Evolutionary conservation across 2,888 invertebrate species (phyloP), one percentile per base, ranked within the genome.

Genomic region (Galerucella calmariensis): DNA sequence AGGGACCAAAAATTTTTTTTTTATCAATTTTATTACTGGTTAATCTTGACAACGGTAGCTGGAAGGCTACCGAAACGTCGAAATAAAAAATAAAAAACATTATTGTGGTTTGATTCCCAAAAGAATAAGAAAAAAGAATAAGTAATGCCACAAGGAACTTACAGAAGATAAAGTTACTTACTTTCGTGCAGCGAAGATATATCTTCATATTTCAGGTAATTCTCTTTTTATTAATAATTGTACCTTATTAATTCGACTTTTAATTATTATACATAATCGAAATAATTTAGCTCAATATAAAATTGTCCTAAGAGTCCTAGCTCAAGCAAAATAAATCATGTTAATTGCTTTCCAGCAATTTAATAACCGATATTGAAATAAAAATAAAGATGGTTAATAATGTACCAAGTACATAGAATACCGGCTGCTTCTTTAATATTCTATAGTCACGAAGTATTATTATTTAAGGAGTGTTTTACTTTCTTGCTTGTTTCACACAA

Each of bases 331-430:
- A 14, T 11, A 65, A 14, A 63, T 27, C 46, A 48, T 24, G 46
- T 65, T 65, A 46, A 65, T 46, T 48, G 8, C 16, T 51, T 56
- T 20, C 63, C 46, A 27, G 35, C 35, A 27, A 72, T 75, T 75
- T 69, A 69, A 72, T 75, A 72, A 66, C 66, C 24, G 24, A 9
- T n/a, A 72, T 67, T 59, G 44, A 67, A 35, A 62, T 11, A n/a
- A 35, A 68, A 73, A 67, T 65, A 71, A 71, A 73, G 71, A 63
- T 67, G 65, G 58, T 70, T 53, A 67, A 72, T 66, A 69, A 75
- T 77, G 77, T 77, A 77, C 77, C 77, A 77, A 75, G 77, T 75
- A 77, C 75, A 63, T 69, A 73, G 56, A 69, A 58, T 67, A 51
- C 14, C 51, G 48, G 61, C 53, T 67, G 61, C 48, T 53, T 48